Conservation (phyloP, 2,113 vertebrate species). For the Halichoerus grypus region DNA sequence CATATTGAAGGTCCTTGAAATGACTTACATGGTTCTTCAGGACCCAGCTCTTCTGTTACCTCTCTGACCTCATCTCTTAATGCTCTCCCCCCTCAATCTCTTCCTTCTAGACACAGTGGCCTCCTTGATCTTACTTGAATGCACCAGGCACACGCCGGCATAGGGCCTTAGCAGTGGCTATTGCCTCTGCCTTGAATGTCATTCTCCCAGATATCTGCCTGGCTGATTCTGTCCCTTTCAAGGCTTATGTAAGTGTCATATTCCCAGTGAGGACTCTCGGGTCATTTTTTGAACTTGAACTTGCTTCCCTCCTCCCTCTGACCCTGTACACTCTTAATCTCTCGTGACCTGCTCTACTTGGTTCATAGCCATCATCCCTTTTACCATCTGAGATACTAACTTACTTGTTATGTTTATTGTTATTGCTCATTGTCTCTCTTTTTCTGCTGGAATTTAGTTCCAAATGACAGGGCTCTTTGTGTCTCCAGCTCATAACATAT, state of each 20-base stretch:
- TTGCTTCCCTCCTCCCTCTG: not conserved
- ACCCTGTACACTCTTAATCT: not conserved
- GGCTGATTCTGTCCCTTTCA: not conserved
- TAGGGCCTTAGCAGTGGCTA: not conserved
- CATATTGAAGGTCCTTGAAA: not conserved
- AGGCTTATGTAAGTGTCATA: not conserved
- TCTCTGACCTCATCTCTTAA: not conserved
- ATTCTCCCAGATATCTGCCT: not conserved
- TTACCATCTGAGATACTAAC: not conserved
- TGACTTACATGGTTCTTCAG: not conserved
- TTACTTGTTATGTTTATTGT: not conserved
- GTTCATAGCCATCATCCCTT: not conserved
- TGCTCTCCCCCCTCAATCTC: not conserved
- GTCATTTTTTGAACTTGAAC: not conserved
- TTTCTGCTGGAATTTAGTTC: constrained; percentile 41
- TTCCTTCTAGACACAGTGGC: not conserved
- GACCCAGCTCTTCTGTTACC: not conserved
- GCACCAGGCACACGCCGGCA: not conserved
- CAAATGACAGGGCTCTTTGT: not conserved
- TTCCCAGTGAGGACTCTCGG: not conserved
- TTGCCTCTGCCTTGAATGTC: not conserved
- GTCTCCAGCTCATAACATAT: not conserved
- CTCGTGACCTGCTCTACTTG: not conserved
- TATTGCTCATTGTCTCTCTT: not conserved
- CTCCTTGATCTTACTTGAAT: not conserved